Conservation (phyloP, 2,888 invertebrate genomes). For the Thera britannica region DNA sequence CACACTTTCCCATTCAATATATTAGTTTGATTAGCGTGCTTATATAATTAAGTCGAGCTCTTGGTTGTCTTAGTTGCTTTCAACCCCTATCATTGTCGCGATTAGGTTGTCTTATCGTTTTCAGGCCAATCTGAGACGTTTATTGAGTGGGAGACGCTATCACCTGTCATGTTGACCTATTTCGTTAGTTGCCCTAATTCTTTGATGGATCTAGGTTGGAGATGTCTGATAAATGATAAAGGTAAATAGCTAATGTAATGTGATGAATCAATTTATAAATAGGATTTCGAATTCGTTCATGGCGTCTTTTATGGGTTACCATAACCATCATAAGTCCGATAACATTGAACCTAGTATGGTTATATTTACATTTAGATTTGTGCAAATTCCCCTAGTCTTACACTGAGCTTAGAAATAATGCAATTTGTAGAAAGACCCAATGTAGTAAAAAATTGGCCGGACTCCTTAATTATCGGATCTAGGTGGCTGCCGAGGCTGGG, state of each 20-base stretch:
- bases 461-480: neutral
- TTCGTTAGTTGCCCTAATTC: slow-evolving; percentile 17
- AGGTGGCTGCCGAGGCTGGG: neutral
- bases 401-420: neutral
- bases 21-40: no score
- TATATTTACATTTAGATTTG: no score
- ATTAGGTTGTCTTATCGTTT: slow-evolving; percentile 15
- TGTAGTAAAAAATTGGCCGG: neutral
- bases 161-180: slow-evolving; percentile 28
- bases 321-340: no score
- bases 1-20: no score
- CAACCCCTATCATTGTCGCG: neutral
- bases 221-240: neutral
- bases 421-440: neutral
- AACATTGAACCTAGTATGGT: no score
- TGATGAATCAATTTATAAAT: neutral
- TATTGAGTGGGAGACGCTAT: slow-evolving; percentile 17
- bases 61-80: neutral
- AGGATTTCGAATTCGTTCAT: no score
- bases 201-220: slow-evolving; percentile 3
- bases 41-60: no score
- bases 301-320: no score
- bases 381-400: no score
- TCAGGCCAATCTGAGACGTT: slow-evolving; percentile 16
- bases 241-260: neutral